These are phyloP conservation scores for Drosophila conformis DNA, from an alignment of 2,888 invertebrate species.

Conservation along the genomic window DNA sequence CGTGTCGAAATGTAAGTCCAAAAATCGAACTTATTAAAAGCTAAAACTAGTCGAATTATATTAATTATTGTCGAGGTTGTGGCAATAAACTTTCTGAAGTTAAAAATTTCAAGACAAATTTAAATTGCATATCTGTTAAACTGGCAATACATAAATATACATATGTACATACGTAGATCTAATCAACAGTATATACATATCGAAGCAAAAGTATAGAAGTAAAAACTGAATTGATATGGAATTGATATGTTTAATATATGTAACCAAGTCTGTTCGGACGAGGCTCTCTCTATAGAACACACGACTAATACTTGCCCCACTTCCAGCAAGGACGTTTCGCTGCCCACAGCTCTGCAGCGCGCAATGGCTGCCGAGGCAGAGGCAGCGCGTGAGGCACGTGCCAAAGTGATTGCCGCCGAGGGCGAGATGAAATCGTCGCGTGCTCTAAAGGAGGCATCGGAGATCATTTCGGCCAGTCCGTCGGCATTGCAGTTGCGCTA, in stretches of 20 bases:
- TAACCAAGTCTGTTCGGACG: not conserved
- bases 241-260: not conserved
- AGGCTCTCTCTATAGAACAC: not conserved
- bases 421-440: constrained; percentile 93
- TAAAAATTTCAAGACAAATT: no score
- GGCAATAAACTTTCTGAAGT: not conserved
- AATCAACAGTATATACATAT: not conserved
- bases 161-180: not conserved
- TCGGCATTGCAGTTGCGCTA: constrained; percentile 91
- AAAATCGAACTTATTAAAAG: not conserved
- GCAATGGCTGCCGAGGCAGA: constrained; percentile 95
- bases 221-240: not conserved
- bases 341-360: constrained; percentile 91
- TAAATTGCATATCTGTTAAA: no score
- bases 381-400: constrained; percentile 90
- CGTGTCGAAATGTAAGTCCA: constrained; percentile 95
- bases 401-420: constrained; percentile 89
- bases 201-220: not conserved
- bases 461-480: constrained; percentile 91
- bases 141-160: not conserved
- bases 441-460: constrained; percentile 93
- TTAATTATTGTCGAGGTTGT: not conserved
- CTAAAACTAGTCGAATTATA: not conserved
- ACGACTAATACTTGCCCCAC: not conserved
- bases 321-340: constrained; percentile 90